Percentiles rank a stretch among this genome's conserved stretches.
Conservation (phyloP, 1,140 invertebrate species). For the Amphibalanus amphitrite region DNA sequence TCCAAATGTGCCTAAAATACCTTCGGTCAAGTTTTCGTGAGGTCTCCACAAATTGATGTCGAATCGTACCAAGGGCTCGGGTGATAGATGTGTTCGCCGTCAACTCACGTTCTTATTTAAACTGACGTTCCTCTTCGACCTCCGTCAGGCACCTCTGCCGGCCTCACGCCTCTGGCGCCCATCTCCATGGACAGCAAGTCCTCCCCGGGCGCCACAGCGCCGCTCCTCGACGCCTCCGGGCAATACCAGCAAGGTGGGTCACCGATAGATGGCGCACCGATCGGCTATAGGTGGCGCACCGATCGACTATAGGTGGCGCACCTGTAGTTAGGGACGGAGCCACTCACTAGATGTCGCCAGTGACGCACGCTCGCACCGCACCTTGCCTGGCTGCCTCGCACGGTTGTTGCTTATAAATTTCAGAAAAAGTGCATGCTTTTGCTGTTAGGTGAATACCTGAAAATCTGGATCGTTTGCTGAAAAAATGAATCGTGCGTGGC, state of each 20-base stretch:
- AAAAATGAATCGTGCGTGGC: background rate
- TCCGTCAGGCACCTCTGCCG: too few relatives aligned
- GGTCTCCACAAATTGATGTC: too few relatives aligned
- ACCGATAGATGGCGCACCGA: background rate
- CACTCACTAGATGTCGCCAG: background rate
- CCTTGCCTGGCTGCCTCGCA: background rate
- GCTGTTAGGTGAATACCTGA: background rate
- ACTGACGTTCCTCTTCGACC: too few relatives aligned
- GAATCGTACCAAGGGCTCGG: too few relatives aligned
- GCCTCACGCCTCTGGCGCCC: too few relatives aligned
- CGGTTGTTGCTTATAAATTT: background rate
- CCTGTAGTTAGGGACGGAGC: too few relatives aligned
- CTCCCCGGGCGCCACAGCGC: background rate
- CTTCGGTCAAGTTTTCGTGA: too few relatives aligned
- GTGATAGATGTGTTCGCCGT: too few relatives aligned
- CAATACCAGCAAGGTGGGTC: background rate
- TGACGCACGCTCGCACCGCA: background rate
- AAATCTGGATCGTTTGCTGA: background rate
- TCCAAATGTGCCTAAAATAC: too few relatives aligned
- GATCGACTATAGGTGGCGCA: too few relatives aligned
- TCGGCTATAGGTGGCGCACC: too few relatives aligned
- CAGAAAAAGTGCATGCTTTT: background rate
- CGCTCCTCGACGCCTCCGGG: background rate
- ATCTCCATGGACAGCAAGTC: background rate
- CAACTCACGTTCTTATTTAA: too few relatives aligned